Evolutionary conservation across 2,113 vertebrate genomes (phyloP).

Genomic region (Bambusicola thoracicus): DNA sequence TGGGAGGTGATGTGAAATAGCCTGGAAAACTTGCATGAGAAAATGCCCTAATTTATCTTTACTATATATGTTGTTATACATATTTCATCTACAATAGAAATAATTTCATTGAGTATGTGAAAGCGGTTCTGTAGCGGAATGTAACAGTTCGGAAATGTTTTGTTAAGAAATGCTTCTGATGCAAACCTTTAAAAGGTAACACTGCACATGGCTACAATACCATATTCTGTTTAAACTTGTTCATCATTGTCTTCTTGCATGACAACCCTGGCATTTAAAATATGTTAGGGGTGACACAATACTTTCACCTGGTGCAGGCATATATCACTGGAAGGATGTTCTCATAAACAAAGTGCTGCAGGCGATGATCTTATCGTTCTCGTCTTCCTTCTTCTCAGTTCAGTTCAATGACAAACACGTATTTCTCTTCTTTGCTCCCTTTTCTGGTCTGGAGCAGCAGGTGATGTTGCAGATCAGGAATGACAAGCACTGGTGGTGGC

Average conservation of each 20-base stretch:
- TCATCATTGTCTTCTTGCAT: conserved; percentile 71
- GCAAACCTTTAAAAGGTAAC: conserved; percentile 47
- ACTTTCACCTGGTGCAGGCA: conserved; percentile 67
- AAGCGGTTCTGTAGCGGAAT: background rate
- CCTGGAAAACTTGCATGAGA: background rate
- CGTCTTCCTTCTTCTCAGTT: conserved; percentile 62
- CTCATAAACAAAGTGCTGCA: conserved; percentile 67
- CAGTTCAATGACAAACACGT: conserved; percentile 65
- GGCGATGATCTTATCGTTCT: conserved; percentile 67
- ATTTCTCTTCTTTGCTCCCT: conserved; percentile 55
- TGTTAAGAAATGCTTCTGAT: background rate
- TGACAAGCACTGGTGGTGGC: background rate
- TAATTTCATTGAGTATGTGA: background rate
- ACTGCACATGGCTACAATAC: conserved; percentile 48
- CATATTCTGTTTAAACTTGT: conserved; percentile 73
- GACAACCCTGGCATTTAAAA: conserved; percentile 60
- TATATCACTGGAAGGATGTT: conserved; percentile 65
- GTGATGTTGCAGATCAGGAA: conserved; percentile 57
- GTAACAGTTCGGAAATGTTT: background rate
- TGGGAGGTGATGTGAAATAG: background rate
- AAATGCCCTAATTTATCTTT: background rate
- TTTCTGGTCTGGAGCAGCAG: conserved; percentile 42
- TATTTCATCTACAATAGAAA: background rate
- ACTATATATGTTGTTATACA: background rate
- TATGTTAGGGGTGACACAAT: conserved; percentile 56